Evolutionary conservation across 2,113 vertebrate genomes (phyloP).

Genomic region (Amblyornis subalaris): DNA sequence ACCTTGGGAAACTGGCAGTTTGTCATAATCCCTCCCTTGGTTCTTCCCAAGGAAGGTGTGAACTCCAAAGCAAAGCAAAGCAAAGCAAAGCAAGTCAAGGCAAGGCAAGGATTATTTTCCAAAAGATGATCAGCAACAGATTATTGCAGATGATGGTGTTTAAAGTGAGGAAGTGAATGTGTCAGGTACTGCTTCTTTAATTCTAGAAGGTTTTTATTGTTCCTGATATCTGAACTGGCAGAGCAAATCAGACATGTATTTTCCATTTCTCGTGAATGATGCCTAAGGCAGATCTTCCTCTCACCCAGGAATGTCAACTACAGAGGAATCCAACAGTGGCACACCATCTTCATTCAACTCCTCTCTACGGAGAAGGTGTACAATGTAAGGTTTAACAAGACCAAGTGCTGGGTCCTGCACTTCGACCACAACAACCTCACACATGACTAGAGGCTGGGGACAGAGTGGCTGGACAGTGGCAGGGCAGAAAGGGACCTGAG

Average conservation of each 20-base stretch:
- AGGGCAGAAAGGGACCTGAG: neutral
- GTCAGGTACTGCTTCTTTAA: neutral
- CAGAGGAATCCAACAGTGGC: neutral
- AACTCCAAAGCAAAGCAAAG: neutral
- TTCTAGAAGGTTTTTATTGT: neutral
- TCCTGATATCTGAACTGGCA: neutral
- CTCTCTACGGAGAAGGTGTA: neutral
- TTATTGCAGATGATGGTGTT: neutral
- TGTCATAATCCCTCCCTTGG: neutral
- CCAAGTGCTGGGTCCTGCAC: accelerated
- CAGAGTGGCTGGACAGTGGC: neutral
- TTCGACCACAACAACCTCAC: neutral
- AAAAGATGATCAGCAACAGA: neutral
- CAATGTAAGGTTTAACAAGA: neutral
- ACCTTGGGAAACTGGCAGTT: neutral
- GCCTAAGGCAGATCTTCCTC: neutral
- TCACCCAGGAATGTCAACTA: neutral
- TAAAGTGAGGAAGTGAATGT: neutral
- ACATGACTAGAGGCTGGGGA: neutral
- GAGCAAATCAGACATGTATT: neutral
- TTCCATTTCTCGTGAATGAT: neutral
- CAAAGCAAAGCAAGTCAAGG: neutral
- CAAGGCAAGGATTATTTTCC: neutral
- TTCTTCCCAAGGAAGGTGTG: neutral
- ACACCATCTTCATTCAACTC: neutral